phyloP scores from a whole-genome alignment of 2,888 invertebrate genomes.

The Lamellibrachia satsuma region DNA sequence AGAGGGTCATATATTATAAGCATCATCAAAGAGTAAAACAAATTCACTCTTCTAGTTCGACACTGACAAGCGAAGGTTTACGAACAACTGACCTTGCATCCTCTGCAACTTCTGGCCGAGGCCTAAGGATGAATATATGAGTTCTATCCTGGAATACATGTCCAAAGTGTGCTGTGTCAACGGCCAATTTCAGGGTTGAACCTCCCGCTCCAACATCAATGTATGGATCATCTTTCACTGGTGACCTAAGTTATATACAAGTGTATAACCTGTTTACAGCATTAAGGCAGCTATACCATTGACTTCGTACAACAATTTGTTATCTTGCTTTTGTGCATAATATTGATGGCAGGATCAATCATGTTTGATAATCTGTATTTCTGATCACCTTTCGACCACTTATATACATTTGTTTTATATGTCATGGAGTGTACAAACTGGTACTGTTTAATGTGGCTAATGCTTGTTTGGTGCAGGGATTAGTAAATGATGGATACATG shows the following conservation, averaged over 20 bases:
- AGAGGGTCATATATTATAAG: too few species aligned
- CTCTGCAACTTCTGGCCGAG: conserved; percentile 48
- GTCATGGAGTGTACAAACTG: too few species aligned
- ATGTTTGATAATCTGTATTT: not conserved
- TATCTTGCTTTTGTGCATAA: not conserved
- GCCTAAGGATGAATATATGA: conserved; percentile 57
- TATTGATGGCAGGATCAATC: not conserved
- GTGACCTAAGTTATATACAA: conserved; percentile 44
- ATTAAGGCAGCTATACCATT: not conserved
- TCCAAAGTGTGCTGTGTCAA: conserved; percentile 64
- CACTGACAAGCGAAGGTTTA: not conserved
- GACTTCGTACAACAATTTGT: not conserved
- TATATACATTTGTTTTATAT: not conserved
- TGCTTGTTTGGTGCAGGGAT: too few species aligned
- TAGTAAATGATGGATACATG: too few species aligned
- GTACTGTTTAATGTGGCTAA: too few species aligned
- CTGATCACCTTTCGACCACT: not conserved
- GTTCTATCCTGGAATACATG: conserved; percentile 62
- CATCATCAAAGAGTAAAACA: too few species aligned
- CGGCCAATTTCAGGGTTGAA: conserved; percentile 56
- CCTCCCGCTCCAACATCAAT: conserved; percentile 55
- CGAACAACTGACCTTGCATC: conserved; percentile 29
- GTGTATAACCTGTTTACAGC: not conserved
- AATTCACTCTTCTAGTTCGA: not conserved
- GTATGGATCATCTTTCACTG: conserved; percentile 59